A percentile compares a stretch with the other conserved stretches of the same genome.
Conservation (phyloP, 1,140 invertebrate species). For the Listronotus bonariensis region DNA sequence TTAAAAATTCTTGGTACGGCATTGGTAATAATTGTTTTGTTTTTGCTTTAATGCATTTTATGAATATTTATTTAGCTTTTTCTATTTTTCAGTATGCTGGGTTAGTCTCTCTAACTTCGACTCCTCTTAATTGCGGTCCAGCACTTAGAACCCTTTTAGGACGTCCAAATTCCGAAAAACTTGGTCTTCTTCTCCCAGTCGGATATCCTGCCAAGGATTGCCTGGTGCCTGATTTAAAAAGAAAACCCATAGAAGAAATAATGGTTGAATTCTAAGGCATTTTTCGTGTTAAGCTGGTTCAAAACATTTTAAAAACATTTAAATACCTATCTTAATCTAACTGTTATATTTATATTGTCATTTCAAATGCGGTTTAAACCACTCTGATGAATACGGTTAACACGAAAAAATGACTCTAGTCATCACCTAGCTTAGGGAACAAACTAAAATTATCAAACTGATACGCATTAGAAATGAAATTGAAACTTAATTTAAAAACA, state of each 20-base stretch:
- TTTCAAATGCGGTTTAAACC: no score
- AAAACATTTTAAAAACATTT: no score
- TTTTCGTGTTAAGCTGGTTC: no score
- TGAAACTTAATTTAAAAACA: no score
- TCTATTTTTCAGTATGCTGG: slow-evolving; percentile 76
- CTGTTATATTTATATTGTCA: no score
- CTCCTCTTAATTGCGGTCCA: slow-evolving; percentile 86
- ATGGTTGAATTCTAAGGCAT: slow-evolving; percentile 64
- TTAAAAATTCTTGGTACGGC: not conserved
- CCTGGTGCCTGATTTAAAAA: slow-evolving; percentile 74
- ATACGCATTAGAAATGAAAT: no score
- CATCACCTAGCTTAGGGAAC: no score
- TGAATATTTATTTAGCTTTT: no score
- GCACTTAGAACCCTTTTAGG: slow-evolving; percentile 72
- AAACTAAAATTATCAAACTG: no score
- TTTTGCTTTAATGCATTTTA: slow-evolving; percentile 17
- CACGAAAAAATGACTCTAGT: no score
- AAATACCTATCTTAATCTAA: no score
- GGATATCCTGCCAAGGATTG: slow-evolving; percentile 80
- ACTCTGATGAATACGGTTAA: no score
- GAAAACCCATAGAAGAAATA: slow-evolving; percentile 78
- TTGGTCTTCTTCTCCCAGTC: slow-evolving; percentile 80
- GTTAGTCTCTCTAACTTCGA: slow-evolving; percentile 82
- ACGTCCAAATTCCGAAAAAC: slow-evolving; percentile 78
- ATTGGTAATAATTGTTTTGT: slow-evolving; percentile 2